phyloP scores from a whole-genome alignment of 2,888 invertebrate genomes.

The Pseudeuparius sepicola region DNA sequence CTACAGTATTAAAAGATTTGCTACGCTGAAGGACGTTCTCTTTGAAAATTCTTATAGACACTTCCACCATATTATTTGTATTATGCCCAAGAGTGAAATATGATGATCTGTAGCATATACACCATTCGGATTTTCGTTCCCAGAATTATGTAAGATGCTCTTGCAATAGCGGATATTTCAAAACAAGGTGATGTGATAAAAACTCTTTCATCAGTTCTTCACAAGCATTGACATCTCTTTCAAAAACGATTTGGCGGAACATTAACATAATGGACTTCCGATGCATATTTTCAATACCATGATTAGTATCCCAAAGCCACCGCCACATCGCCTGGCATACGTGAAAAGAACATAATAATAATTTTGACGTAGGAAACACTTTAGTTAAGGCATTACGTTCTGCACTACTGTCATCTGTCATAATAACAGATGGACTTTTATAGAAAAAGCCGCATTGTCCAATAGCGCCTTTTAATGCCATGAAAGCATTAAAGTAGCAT shows the following conservation, averaged over 20 bases:
- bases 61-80: slow-evolving; percentile 5
- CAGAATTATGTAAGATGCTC: too few species aligned
- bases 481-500: slow-evolving; percentile 12
- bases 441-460: too few species aligned
- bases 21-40: background rate
- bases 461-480: slow-evolving; percentile 5
- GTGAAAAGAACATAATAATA: slow-evolving; percentile 8
- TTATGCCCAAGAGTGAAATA: slow-evolving; percentile 1
- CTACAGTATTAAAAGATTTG: slow-evolving; percentile 1
- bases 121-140: slow-evolving; percentile 1
- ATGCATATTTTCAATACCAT: slow-evolving; percentile 16
- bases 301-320: slow-evolving; percentile 11
- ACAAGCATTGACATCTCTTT: background rate
- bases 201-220: too few species aligned
- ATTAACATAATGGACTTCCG: slow-evolving; percentile 3
- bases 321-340: slow-evolving; percentile 7
- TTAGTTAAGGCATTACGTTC: slow-evolving; percentile 4
- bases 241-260: slow-evolving; percentile 5
- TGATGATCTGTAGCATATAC: slow-evolving; percentile 3
- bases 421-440: too few species aligned
- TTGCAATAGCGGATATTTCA: too few species aligned
- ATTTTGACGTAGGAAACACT: slow-evolving; percentile 12
- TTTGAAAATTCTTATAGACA: slow-evolving; percentile 1
- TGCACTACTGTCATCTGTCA: slow-evolving; percentile 12
- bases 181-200: too few species aligned